phyloP scores from a whole-genome alignment of 2,888 invertebrate species.

The Marronus borbonicus region DNA sequence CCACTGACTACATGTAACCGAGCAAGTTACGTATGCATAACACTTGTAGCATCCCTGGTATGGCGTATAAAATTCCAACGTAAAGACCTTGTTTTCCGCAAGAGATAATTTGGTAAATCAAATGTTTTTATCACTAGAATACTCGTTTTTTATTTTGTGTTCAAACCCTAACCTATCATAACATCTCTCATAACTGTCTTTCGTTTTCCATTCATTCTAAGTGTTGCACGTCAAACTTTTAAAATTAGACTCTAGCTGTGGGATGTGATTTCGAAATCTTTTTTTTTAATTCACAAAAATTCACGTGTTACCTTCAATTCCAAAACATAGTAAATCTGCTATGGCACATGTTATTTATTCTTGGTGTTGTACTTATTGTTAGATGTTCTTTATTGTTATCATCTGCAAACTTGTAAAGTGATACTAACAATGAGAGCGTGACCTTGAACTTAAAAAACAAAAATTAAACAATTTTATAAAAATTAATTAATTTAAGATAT shows the following conservation, averaged over 20 bases:
- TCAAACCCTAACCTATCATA: conserved; percentile 21
- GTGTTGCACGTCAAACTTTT: conserved; percentile 7
- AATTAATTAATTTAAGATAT: too few relatives aligned
- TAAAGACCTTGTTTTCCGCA: conserved; percentile 14
- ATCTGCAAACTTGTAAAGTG: too few relatives aligned
- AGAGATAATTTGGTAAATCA: conserved; percentile 21
- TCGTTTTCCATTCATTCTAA: neutral
- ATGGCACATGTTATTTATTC: too few relatives aligned
- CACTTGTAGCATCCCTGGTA: conserved; percentile 22
- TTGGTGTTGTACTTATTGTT: too few relatives aligned
- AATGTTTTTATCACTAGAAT: conserved; percentile 1
- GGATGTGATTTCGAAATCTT: neutral
- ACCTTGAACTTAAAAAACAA: too few relatives aligned
- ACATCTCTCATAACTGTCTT: conserved; percentile 2
- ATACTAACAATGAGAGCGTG: too few relatives aligned
- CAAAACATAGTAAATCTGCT: neutral
- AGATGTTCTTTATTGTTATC: too few relatives aligned
- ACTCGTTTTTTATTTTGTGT: neutral
- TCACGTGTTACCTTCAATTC: neutral
- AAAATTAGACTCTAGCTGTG: neutral
- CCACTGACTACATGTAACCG: conserved; percentile 18
- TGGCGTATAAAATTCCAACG: conserved; percentile 28
- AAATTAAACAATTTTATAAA: too few relatives aligned
- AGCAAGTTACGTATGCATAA: conserved; percentile 27
- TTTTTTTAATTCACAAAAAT: too few relatives aligned